Evolutionary conservation across 2,797 vertebrate genomes (phyloP).

Genomic region (Florisuga fusca): DNA sequence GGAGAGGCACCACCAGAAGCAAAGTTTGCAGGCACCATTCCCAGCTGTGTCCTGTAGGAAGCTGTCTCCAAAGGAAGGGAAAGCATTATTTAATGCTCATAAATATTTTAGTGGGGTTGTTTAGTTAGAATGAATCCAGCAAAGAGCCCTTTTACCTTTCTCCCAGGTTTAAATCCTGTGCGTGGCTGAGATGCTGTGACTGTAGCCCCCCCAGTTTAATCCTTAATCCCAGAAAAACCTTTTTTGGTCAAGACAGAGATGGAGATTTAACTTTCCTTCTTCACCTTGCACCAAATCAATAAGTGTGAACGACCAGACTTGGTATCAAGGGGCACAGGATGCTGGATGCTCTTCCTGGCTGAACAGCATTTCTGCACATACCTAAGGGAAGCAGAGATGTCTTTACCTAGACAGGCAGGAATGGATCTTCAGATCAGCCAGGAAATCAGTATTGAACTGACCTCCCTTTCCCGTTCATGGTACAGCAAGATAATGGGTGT

Average conservation of each 20-base stretch:
- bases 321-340: neutral
- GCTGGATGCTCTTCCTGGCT: neutral
- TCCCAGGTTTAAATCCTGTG: rapidly evolving
- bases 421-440: neutral
- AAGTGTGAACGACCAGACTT: neutral
- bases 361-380: neutral
- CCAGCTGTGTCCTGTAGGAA: rapidly evolving
- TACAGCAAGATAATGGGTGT: neutral
- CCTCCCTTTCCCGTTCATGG: neutral
- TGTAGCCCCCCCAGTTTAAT: neutral
- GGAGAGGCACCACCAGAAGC: neutral
- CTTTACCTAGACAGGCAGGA: neutral
- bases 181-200: neutral
- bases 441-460: neutral
- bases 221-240: neutral
- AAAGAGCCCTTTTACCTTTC: neutral
- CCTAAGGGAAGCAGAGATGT: neutral
- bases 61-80: neutral
- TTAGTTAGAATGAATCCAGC: neutral
- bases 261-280: neutral
- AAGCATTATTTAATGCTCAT: neutral
- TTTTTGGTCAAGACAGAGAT: neutral
- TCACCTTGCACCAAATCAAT: neutral
- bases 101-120: neutral
- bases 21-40: neutral